Percentiles rank a stretch among this genome's conserved stretches.
These are phyloP conservation scores for Caenorhabditis becei DNA, from an alignment of 2,888 invertebrate species.

Conservation along the genomic window DNA sequence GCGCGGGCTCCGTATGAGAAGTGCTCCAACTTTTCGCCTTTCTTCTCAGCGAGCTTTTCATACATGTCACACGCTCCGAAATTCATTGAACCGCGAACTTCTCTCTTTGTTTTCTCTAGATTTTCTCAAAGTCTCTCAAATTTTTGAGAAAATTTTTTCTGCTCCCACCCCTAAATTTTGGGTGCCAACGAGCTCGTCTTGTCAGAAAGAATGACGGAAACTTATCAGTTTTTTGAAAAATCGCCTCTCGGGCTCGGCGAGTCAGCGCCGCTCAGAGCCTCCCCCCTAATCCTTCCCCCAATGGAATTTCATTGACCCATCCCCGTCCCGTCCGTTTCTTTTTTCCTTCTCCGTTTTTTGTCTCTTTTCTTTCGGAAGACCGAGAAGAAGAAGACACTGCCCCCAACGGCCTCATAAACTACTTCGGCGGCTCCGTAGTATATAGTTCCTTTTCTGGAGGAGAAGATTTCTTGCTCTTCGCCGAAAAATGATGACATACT, in stretches of 20 bases:
- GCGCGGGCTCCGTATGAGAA: background rate
- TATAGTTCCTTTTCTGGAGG: slow-evolving; percentile 11
- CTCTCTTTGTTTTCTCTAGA: slow-evolving; percentile 8
- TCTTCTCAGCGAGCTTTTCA: background rate
- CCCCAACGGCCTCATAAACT: slow-evolving; percentile 55
- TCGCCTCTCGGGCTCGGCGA: background rate
- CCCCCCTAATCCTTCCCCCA: slow-evolving; percentile 46
- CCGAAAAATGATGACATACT: background rate
- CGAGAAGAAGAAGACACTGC: slow-evolving; percentile 2
- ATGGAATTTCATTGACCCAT: slow-evolving; percentile 58
- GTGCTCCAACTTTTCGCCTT: slow-evolving; percentile 34
- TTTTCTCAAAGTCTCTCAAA: no score
- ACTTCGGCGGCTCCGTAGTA: slow-evolving; percentile 12
- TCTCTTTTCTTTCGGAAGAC: slow-evolving; percentile 7
- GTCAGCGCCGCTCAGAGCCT: background rate
- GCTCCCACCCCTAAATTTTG: background rate
- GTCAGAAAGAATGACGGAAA: slow-evolving; percentile 18
- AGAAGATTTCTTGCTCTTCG: background rate
- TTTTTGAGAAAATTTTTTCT: background rate
- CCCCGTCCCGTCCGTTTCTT: slow-evolving; percentile 11
- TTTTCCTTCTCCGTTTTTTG: slow-evolving; percentile 16
- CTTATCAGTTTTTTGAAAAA: slow-evolving; percentile 38
- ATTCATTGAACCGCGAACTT: slow-evolving; percentile 23
- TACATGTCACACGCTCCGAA: slow-evolving; percentile 15
- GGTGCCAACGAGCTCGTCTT: background rate